These are phyloP conservation scores for Aproaerema taeniolella DNA, from an alignment of 2,888 invertebrate genomes.

Conservation along the genomic window DNA sequence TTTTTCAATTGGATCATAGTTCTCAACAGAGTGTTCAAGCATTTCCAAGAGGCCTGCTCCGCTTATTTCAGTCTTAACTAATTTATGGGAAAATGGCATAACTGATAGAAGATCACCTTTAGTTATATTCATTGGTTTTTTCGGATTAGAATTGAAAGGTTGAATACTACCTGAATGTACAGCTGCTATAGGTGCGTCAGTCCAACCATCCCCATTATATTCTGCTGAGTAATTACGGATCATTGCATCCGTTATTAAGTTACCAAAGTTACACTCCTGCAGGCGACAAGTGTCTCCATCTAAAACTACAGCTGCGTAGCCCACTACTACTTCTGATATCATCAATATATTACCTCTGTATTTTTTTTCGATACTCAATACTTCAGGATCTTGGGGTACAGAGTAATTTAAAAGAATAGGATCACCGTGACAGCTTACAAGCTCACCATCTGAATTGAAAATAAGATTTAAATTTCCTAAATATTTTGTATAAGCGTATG, in stretches of 20 bases:
- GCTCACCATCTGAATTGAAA: conserved; percentile 85
- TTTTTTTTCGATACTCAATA: conserved; percentile 77
- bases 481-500: conserved; percentile 94
- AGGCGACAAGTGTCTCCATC: conserved; percentile 83
- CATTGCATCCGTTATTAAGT: conserved; percentile 87
- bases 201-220: conserved; percentile 80
- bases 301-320: conserved; percentile 82
- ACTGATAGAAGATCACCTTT: conserved; percentile 84
- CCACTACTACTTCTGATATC: conserved; percentile 77
- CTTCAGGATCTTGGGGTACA: conserved; percentile 81
- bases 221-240: conserved; percentile 76
- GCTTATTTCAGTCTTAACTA: conserved; percentile 80
- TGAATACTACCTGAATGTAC: conserved; percentile 88
- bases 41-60: conserved; percentile 80
- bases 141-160: conserved; percentile 73
- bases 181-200: conserved; percentile 85
- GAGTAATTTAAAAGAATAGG: conserved; percentile 84
- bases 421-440: conserved; percentile 81
- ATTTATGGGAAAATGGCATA: conserved; percentile 85
- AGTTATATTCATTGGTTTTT: conserved; percentile 73
- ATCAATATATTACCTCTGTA: conserved; percentile 77
- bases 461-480: conserved; percentile 84
- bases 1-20: conserved; percentile 57
- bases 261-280: conserved; percentile 91
- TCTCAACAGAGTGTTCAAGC: conserved; percentile 82